Base-by-base conservation (phyloP, 2,888 invertebrate genomes). In the Nowickia ferox region DNA sequence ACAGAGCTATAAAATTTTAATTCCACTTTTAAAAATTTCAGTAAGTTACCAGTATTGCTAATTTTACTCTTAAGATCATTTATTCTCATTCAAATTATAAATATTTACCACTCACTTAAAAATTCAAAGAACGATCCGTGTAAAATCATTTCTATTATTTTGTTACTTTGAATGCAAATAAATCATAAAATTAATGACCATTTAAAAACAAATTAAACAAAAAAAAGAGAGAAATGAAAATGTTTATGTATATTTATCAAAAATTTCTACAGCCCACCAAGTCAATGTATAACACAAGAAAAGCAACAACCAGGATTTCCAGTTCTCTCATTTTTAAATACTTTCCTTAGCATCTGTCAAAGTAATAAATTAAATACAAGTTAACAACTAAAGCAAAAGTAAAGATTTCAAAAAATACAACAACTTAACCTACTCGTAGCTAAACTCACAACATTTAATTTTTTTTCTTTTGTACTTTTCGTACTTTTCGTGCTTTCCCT, bases 361-460 rank as follows among this genome's bases (percentile, higher is more conserved):
- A 77, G 66, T 59, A 72, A 66, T 72, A 68, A 77, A 77, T 71
- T n/a, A 83, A 72, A 83, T 44, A 77, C 40, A 61, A 75, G 74
- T 46, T 38, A 59, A 59, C n/a, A 42, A 44, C 44, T 38, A 15
- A 13, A 66, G 30, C 48, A 22, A 53, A 9, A 59, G 6, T 1
- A n/a, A n/a, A 1, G 6, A 59, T 40, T 2, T 5, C 46, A 42
- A 71, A 63, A 30, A 71, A 17, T 8, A 6, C 30, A 63, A 57
- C 38, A 61, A 55, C 17, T 0, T 30, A 61, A 55, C 17, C 1
- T 30, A 30, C 30, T 30, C 30, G 1, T 40, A 10, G 51, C n/a
- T 30, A 51, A 42, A 75, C 13, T 30, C 19, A 53, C 6, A 69
- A 55, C 30, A 3, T 30, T 30, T 30, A 30, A 30, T 30, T 44